Evolutionary conservation across 2,113 vertebrate genomes (phyloP).

Genomic region (Pholis gunnellus): DNA sequence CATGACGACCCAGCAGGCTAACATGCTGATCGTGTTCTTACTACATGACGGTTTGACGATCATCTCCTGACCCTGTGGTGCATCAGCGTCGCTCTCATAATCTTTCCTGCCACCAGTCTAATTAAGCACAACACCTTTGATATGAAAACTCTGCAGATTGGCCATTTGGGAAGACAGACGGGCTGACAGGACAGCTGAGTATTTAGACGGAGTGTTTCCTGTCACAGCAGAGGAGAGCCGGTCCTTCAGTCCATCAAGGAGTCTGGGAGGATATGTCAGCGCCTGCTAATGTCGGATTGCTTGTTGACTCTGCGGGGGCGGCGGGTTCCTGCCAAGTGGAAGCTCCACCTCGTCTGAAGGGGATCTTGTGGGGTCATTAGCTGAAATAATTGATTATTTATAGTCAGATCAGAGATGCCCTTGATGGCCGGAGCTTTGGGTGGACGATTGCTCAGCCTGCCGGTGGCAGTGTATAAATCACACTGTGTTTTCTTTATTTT

Average conservation of each 20-base stretch:
- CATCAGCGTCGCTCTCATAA: neutral
- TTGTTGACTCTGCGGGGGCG: constrained; percentile 48
- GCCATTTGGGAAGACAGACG: constrained; percentile 29
- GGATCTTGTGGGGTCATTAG: constrained; percentile 76
- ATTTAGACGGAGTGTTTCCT: constrained; percentile 32
- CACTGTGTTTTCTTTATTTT: constrained; percentile 54
- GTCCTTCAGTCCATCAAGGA: constrained; percentile 54
- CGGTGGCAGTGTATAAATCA: constrained; percentile 67
- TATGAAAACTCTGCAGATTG: constrained; percentile 26
- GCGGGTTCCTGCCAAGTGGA: constrained; percentile 57
- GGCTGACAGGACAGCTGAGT: constrained; percentile 37
- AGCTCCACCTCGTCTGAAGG: constrained; percentile 68
- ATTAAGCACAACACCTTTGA: constrained; percentile 43
- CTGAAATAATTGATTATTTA: constrained; percentile 77
- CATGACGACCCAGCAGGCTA: neutral
- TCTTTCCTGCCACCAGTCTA: constrained; percentile 11
- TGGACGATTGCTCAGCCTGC: constrained; percentile 40
- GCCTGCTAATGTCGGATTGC: constrained; percentile 53
- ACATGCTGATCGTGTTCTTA: constrained; percentile 22
- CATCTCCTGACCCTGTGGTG: constrained; percentile 25
- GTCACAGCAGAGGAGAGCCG: constrained; percentile 51
- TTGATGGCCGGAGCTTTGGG: constrained; percentile 64
- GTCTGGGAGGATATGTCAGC: constrained; percentile 58
- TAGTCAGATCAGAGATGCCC: constrained; percentile 70
- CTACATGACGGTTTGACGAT: constrained; percentile 33